Evolutionary conservation across 2,113 vertebrate genomes (phyloP), one percentile per base, ranked within the genome.

Genomic region (Dicentrarchus labrax): DNA sequence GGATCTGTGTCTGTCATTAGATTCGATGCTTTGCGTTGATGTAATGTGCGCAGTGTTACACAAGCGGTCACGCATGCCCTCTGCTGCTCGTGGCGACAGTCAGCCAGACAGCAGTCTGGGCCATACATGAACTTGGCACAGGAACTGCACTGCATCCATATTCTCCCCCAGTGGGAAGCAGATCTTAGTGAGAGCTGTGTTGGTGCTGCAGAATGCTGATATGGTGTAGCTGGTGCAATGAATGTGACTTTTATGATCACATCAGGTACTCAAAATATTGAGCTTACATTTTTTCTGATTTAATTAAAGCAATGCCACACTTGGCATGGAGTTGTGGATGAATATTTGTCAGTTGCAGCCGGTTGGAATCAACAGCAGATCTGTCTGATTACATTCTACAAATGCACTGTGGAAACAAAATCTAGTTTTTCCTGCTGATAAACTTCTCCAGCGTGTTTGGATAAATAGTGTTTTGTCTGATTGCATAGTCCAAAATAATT

Each of bases 11-110:
- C 1, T 0, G 5, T 45, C n/a, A 50, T 17, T 71, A 6, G 8
- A n/a, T n/a, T n/a, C 39, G 11, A 10, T 19, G 7, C 10, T 54
- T 53, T 13, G 3, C 10, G 7, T 22, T 71, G 51, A 43, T 59
- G 59, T 70, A 64, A 80, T 59, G 57, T 60, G 36, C 81, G 83
- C 80, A 83, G 66, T 69, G 74, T 85, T 79, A 78, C 76, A 78
- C 78, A 57, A 82, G 65, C 0, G 2, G 71, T 8, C 5, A 43
- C 51, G 45, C 36, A 21, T 11, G 38, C 41, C 50, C 72, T 53
- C 19, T n/a, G n/a, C 21, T 41, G 22, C 39, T 12, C 1, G 2
- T 11, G 47, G 6, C 19, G 57, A 74, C 64, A 50, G 70, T 45
- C 76, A 66, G 69, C 72, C 24, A 72, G 4, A 36, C 48, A 24